A percentile compares a stretch with the other conserved stretches of the same genome.
These are phyloP conservation scores for Agrypnia vestita DNA, from an alignment of 1,140 invertebrate species.

Conservation along the genomic window DNA sequence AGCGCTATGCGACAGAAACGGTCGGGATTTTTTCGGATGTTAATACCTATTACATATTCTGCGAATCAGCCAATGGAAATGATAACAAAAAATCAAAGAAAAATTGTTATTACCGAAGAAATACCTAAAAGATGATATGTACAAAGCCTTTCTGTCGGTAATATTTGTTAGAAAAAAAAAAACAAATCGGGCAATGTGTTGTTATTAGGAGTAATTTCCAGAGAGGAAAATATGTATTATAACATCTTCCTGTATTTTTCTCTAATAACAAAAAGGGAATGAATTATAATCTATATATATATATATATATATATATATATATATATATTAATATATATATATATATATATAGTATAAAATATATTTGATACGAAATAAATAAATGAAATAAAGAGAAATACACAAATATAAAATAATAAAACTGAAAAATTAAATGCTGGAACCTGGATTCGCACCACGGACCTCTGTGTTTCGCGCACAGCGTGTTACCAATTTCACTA, in stretches of 20 bases:
- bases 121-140: background rate
- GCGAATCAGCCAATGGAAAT: constrained; percentile 8
- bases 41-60: constrained; percentile 7
- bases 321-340: too few relatives aligned
- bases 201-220: background rate
- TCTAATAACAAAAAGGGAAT: too few relatives aligned
- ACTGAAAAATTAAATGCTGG: too few relatives aligned
- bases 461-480: too few relatives aligned
- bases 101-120: constrained; percentile 18
- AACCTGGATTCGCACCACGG: too few relatives aligned
- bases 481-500: too few relatives aligned
- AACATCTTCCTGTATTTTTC: background rate
- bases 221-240: background rate
- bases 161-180: background rate
- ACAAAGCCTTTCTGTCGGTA: background rate
- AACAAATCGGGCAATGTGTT: background rate
- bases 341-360: too few relatives aligned
- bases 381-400: too few relatives aligned
- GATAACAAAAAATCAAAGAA: constrained; percentile 23
- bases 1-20: background rate
- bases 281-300: too few relatives aligned
- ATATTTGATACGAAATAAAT: too few relatives aligned
- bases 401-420: too few relatives aligned
- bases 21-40: background rate
- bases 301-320: too few relatives aligned